Conservation (phyloP, 1,140 invertebrate species). For the Solenopsis fugax region DNA sequence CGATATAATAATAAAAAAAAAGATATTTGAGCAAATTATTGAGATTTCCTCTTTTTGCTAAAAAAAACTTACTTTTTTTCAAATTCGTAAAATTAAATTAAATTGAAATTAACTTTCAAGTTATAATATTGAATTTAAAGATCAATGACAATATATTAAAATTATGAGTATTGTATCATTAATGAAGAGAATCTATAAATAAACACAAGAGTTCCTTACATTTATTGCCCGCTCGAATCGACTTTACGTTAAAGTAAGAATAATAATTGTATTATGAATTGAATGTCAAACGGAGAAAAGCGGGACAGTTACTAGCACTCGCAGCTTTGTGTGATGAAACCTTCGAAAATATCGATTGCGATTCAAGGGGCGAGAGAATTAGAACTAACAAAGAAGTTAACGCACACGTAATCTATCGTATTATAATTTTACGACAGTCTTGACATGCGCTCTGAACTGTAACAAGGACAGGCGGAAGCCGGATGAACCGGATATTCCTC, state of each 20-base stretch:
- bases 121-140: background rate
- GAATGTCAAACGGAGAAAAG: background rate
- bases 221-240: background rate
- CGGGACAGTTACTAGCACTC: background rate
- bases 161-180: no score
- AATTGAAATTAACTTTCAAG: background rate
- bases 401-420: background rate
- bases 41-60: background rate
- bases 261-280: background rate
- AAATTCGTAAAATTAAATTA: conserved; percentile 13
- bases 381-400: background rate
- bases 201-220: background rate
- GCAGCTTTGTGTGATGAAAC: background rate
- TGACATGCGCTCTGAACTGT: conserved; percentile 7
- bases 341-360: background rate
- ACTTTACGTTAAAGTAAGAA: background rate
- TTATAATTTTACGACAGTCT: conserved; percentile 20
- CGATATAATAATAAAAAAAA: background rate
- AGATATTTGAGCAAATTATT: background rate
- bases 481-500: background rate
- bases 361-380: background rate
- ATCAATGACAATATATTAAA: background rate
- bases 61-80: background rate
- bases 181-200: background rate
- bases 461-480: conserved; percentile 24